Evolutionary conservation across 2,888 invertebrate genomes (phyloP).

Genomic region (Alentia gelatinosa): DNA sequence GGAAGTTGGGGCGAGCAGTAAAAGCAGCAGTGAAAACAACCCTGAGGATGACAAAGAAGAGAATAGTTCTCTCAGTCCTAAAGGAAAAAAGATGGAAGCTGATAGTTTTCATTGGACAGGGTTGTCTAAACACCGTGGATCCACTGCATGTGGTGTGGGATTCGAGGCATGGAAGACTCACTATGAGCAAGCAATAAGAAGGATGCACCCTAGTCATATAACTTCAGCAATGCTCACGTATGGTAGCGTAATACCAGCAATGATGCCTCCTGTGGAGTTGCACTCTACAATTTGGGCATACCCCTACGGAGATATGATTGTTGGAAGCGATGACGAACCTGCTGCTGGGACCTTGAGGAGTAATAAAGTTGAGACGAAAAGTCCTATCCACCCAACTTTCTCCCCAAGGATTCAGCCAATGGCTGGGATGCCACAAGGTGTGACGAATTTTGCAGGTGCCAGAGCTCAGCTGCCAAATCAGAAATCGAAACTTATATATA

Average conservation of each 20-base stretch:
- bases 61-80: not conserved
- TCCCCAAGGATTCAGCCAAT: not conserved
- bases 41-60: too few relatives aligned
- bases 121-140: too few relatives aligned
- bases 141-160: too few relatives aligned
- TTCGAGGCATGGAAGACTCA: not conserved
- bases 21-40: too few relatives aligned
- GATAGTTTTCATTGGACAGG: too few relatives aligned
- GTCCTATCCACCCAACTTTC: not conserved
- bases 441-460: too few relatives aligned
- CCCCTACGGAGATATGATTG: not conserved
- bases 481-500: too few relatives aligned
- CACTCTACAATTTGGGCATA: not conserved
- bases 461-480: too few relatives aligned
- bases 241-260: not conserved
- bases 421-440: not conserved
- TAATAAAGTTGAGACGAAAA: not conserved
- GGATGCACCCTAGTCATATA: not conserved
- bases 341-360: too few relatives aligned
- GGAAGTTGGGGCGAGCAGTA: too few relatives aligned
- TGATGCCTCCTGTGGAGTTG: not conserved
- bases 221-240: not conserved
- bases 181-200: not conserved
- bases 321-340: not conserved
- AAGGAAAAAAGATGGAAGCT: not conserved